Evolutionary conservation across 1,140 invertebrate genomes (phyloP), one percentile per base, ranked within the genome.

Genomic region (Apis dorsata): DNA sequence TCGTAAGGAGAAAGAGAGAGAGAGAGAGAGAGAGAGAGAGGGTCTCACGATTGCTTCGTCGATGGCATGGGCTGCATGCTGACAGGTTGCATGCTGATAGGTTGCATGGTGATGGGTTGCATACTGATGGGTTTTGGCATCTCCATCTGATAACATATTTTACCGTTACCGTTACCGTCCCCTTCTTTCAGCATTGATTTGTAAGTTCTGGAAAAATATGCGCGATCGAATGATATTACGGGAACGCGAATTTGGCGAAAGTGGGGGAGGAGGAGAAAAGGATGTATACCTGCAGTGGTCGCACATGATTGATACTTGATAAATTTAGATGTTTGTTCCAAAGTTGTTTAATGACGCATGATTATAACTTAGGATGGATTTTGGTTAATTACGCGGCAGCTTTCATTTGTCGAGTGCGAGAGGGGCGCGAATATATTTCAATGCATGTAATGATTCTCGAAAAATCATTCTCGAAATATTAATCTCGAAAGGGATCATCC

Each of bases 221-320:
- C 10, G 12, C 2, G 5, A 2, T 60, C 21, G 59, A 21, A 34
- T 4, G 34, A 44, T 34, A 34, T 34, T 34, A 34, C 5, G 34
- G 5, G 24, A 24, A 24, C 24, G 24, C 24, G 24, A 24, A 24
- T 24, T 44, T 44, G 4, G 34, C 34, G 34, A 34, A 34, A 34
- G 1, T 7, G 1, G 21, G 9, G 19, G 8, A 12, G 21, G 2
- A 0, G 21, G 4, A 11, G 0, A 12, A 19, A 13, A 44, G 3
- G 21, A 2, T 5, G 12, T 1, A n/a, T 81, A 85, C 73, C 79
- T 86, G 68, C 78, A 86, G 17, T 86, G 78, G 11, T 86, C 78
- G 28, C 83, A 86, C 85, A 86, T 86, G 51, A 28, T 86, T 44
- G 5, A 0, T 7, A 73, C 82, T 65, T 8, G 51, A 44, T 13